Evolutionary conservation across 2,888 invertebrate genomes (phyloP), one percentile per base, ranked within the genome.

Genomic region (Caenorhabditis becei): DNA sequence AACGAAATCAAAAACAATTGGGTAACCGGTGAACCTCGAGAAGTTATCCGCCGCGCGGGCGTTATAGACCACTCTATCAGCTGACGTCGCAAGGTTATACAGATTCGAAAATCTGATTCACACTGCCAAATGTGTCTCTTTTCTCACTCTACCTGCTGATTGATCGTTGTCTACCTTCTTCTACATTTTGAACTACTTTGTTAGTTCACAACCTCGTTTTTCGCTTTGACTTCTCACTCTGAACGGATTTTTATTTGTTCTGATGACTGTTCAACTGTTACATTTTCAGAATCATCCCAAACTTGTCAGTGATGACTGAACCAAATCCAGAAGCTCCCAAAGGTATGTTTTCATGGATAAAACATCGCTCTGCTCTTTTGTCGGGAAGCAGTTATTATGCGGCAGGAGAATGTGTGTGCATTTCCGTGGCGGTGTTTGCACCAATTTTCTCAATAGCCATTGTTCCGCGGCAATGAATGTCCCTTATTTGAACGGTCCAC

Each of bases 341-440:
- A 75, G 75, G 75, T 75, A 32, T 11, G 58, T 59, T 3, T 26
- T 26, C 2, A 18, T n/a, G 16, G 2, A 24, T 18, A 20, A 14
- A 53, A 49, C 18, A 20, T 49, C 14, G 23, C 2, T 24, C 5
- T 14, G 26, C 11, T 20, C 26, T 11, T 24, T 14, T 7, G 54
- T 7, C 4, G 51, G 1, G 28, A 3, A n/a, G 20, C 1, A 20
- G 18, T 47, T 47, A 47, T n/a, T 10, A 18, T 47, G 47, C 41
- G 16, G 16, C 18, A 18, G 10, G 11, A 2, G 10, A 14, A 16
- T 47, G 49, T 63, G 63, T 72, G 72, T 63, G 49, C 58, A 14
- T 10, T 23, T 24, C 24, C 72, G 72, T 72, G 35, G 16, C 20
- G 49, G 72, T 72, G 72, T 63, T 56, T 63, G 63, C 72, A 72